These are phyloP conservation scores for Argynnis bischoffii DNA, from an alignment of 2,888 invertebrate genomes.

Conservation along the genomic window DNA sequence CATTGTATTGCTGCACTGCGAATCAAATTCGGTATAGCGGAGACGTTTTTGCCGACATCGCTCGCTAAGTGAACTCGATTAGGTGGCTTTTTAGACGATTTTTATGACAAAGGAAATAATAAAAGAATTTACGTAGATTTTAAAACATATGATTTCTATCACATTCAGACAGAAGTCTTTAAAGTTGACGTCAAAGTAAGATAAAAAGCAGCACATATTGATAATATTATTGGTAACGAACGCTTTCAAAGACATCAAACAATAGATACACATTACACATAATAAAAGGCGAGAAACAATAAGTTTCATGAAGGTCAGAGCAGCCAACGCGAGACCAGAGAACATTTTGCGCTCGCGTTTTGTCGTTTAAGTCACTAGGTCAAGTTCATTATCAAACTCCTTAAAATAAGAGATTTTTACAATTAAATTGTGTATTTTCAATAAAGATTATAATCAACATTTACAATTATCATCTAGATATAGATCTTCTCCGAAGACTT, in stretches of 20 bases:
- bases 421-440: background rate
- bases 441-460: background rate
- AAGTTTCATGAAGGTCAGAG: slow-evolving; percentile 52
- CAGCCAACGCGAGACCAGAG: slow-evolving; percentile 48
- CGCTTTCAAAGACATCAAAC: slow-evolving; percentile 6
- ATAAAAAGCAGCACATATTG: background rate
- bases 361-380: slow-evolving; percentile 52
- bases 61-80: slow-evolving; percentile 43
- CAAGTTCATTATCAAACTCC: slow-evolving; percentile 58
- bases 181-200: background rate
- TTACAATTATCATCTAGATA: background rate
- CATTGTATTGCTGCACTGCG: slow-evolving; percentile 68
- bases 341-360: slow-evolving; percentile 34
- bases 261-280: slow-evolving; percentile 46
- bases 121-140: slow-evolving; percentile 28
- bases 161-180: background rate
- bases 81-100: slow-evolving; percentile 40
- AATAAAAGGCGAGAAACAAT: slow-evolving; percentile 38
- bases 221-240: slow-evolving; percentile 30
- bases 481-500: too few relatives aligned
- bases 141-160: slow-evolving; percentile 30
- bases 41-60: slow-evolving; percentile 53
- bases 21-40: slow-evolving; percentile 69
- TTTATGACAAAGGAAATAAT: slow-evolving; percentile 20
- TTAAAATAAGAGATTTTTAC: background rate